phyloP scores from a whole-genome alignment of 2,888 invertebrate genomes.

The Drosophila ochracea region DNA sequence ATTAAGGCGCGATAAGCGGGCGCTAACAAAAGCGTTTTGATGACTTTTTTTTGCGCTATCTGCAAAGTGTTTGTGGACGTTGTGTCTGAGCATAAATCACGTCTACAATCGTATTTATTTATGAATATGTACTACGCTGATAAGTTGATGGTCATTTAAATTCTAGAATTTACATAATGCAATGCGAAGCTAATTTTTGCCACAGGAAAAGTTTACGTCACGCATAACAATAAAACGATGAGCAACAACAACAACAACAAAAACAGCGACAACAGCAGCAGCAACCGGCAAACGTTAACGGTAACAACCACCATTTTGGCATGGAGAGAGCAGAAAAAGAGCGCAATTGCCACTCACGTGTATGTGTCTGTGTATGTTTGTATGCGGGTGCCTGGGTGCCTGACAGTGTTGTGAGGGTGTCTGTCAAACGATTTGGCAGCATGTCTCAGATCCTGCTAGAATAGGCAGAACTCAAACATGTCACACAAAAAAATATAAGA shows the following conservation, averaged over 20 bases:
- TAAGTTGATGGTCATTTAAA: slow-evolving; percentile 38
- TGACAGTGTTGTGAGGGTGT: slow-evolving; percentile 48
- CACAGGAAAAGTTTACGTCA: slow-evolving; percentile 54
- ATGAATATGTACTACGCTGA: slow-evolving; percentile 14
- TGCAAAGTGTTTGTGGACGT: slow-evolving; percentile 12
- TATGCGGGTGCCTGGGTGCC: slow-evolving; percentile 13
- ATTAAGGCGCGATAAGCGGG: slow-evolving; percentile 43
- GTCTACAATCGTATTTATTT: slow-evolving; percentile 25
- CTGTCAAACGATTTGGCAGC: slow-evolving; percentile 33
- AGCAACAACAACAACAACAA: slow-evolving; percentile 11
- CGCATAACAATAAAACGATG: slow-evolving; percentile 31
- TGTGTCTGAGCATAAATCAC: slow-evolving; percentile 59
- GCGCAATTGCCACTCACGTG: slow-evolving; percentile 44
- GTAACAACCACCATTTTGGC: slow-evolving; percentile 66
- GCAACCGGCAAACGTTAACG: slow-evolving; percentile 72
- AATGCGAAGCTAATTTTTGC: slow-evolving; percentile 9
- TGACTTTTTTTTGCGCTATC: slow-evolving; percentile 40
- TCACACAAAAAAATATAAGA: slow-evolving; percentile 21
- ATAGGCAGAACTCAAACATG: slow-evolving; percentile 23
- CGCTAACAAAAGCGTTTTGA: slow-evolving; percentile 28
- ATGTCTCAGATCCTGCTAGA: slow-evolving; percentile 30
- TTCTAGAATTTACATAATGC: slow-evolving; percentile 49
- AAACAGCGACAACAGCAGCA: slow-evolving; percentile 20
- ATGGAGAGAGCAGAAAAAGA: slow-evolving; percentile 11
- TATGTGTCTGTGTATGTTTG: slow-evolving; percentile 15